A percentile compares a stretch with the other conserved stretches of the same genome.
Conservation (phyloP, 2,888 invertebrate genomes). For the Gastrophysa polygoni region DNA sequence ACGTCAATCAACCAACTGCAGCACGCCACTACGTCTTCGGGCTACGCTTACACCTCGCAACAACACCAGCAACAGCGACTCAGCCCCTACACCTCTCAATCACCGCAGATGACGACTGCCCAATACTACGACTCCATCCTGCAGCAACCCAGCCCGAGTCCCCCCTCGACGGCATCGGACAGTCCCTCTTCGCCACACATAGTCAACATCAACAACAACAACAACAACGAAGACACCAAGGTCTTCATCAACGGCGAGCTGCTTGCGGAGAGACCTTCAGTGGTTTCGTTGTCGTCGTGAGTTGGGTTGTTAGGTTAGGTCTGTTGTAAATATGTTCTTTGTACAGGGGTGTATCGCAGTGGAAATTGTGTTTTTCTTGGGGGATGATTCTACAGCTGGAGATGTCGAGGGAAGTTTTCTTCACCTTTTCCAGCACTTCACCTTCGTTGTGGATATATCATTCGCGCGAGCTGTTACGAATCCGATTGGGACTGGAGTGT, state of each 20-base stretch:
- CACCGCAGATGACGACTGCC: slow-evolving; percentile 53
- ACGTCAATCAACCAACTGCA: slow-evolving; percentile 47
- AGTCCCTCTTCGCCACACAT: slow-evolving; percentile 52
- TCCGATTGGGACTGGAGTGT: no score
- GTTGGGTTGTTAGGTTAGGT: slow-evolving; percentile 10
- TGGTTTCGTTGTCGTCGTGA: slow-evolving; percentile 53
- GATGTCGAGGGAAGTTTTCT: no score
- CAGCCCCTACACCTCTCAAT: slow-evolving; percentile 53
- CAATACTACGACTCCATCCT: slow-evolving; percentile 49
- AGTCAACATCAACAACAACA: slow-evolving; percentile 46
- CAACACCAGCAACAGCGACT: slow-evolving; percentile 46
- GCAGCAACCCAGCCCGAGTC: slow-evolving; percentile 51
- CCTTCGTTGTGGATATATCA: no score
- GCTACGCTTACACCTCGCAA: slow-evolving; percentile 44
- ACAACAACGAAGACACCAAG: slow-evolving; percentile 48
- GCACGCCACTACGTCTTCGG: slow-evolving; percentile 44
- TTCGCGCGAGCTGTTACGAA: no score
- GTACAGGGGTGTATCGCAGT: no score
- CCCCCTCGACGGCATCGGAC: slow-evolving; percentile 48
- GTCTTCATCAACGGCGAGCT: slow-evolving; percentile 52
- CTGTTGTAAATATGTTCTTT: slow-evolving; percentile 22
- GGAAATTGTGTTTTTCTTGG: slow-evolving; percentile 8
- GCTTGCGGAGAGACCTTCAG: slow-evolving; percentile 52
- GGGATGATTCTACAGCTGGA: no score
- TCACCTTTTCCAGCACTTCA: no score